phyloP scores from a whole-genome alignment of 1,140 invertebrate genomes.

The Chironomus striatipennis region DNA sequence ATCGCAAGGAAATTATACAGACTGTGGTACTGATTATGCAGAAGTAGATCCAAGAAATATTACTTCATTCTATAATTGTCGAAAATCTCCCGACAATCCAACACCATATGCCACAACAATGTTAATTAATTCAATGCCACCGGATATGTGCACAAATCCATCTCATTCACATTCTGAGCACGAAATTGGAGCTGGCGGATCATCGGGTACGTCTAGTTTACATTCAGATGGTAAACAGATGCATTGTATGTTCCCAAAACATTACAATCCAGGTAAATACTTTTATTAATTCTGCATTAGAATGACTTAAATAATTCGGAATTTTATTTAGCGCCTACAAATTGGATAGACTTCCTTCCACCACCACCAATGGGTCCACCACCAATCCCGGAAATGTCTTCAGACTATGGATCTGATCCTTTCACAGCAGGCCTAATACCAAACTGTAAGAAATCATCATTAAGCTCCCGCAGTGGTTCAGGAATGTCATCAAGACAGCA shows the following conservation, averaged over 20 bases:
- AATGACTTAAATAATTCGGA: background rate
- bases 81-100: constrained; percentile 56
- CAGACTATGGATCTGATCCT: background rate
- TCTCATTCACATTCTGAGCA: constrained; percentile 42
- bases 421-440: background rate
- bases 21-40: constrained; percentile 60
- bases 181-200: constrained; percentile 45
- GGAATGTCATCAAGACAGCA: constrained; percentile 37
- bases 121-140: constrained; percentile 44
- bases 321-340: constrained; percentile 47
- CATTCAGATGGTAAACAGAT: constrained; percentile 34
- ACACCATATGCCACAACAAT: constrained; percentile 80
- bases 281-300: constrained; percentile 36
- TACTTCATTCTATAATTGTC: constrained; percentile 68
- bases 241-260: constrained; percentile 29
- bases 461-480: constrained; percentile 32
- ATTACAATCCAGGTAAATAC: constrained; percentile 41
- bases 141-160: constrained; percentile 42
- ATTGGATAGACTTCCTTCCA: constrained; percentile 69
- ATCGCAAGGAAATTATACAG: constrained; percentile 42
- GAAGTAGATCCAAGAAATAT: constrained; percentile 65
- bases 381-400: constrained; percentile 39
- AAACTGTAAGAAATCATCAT: constrained; percentile 18
- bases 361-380: constrained; percentile 74
- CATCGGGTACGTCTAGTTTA: constrained; percentile 44